Percentiles rank a stretch among this genome's conserved stretches.
Conservation (phyloP, 2,113 vertebrate species). For the Scytalopus superciliaris region DNA sequence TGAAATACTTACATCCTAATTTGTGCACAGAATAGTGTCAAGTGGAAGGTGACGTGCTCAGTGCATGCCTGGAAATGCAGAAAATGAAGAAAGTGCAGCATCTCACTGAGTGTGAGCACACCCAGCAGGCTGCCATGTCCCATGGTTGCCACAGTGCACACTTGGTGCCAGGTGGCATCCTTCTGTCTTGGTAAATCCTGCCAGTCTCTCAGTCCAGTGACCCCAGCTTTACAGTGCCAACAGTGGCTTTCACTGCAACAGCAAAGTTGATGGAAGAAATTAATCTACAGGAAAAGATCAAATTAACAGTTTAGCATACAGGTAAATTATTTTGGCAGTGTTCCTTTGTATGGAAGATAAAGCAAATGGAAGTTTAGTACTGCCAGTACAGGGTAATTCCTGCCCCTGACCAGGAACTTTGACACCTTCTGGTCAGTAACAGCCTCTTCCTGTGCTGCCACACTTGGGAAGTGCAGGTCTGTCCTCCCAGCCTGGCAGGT, state of each 20-base stretch:
- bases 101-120: neutral
- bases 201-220: neutral
- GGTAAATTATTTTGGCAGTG: neutral
- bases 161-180: neutral
- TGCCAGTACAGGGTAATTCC: neutral
- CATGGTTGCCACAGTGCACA: fast-evolving
- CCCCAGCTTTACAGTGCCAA: neutral
- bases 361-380: neutral
- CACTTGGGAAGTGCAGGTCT: neutral
- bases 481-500: neutral
- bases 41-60: neutral
- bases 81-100: neutral
- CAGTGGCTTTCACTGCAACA: neutral
- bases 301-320: neutral
- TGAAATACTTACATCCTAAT: neutral
- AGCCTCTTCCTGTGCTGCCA: neutral
- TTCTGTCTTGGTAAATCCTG: neutral
- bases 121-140: neutral
- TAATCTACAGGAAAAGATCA: neutral
- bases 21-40: neutral
- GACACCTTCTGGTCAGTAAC: neutral
- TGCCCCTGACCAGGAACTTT: neutral
- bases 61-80: neutral
- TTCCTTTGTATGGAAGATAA: neutral
- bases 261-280: neutral